These are phyloP conservation scores for Lycocorax pyrrhopterus DNA, from an alignment of 2,113 vertebrate species.

Conservation along the genomic window DNA sequence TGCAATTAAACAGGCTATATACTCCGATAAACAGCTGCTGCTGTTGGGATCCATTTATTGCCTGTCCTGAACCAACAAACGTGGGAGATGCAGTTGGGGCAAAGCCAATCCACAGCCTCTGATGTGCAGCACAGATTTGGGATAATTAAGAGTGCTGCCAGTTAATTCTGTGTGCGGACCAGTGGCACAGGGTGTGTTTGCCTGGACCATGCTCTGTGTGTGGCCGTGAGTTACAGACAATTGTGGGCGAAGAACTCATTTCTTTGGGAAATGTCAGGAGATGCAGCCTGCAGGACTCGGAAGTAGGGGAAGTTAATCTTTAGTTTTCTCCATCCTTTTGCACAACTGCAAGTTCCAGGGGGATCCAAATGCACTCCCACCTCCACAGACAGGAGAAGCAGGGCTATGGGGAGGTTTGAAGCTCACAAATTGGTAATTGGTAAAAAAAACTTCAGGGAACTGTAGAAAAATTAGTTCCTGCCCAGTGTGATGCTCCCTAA, in stretches of 20 bases:
- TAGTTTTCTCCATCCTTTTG: not conserved
- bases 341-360: not conserved
- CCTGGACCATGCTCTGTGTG: not conserved
- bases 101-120: not conserved
- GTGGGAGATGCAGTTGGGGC: rapidly evolving
- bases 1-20: not conserved
- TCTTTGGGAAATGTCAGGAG: not conserved
- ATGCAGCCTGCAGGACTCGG: not conserved
- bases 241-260: not conserved
- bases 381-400: not conserved
- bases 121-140: not conserved
- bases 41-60: not conserved
- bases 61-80: not conserved
- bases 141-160: not conserved
- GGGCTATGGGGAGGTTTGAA: not conserved
- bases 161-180: not conserved
- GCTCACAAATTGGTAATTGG: not conserved
- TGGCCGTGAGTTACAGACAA: not conserved
- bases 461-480: not conserved
- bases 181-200: not conserved
- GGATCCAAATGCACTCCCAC: not conserved
- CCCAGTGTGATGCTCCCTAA: not conserved
- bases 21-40: not conserved
- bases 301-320: not conserved
- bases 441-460: not conserved